Base-by-base conservation (phyloP, 1,140 invertebrate species). In the Dinoponera quadriceps region DNA sequence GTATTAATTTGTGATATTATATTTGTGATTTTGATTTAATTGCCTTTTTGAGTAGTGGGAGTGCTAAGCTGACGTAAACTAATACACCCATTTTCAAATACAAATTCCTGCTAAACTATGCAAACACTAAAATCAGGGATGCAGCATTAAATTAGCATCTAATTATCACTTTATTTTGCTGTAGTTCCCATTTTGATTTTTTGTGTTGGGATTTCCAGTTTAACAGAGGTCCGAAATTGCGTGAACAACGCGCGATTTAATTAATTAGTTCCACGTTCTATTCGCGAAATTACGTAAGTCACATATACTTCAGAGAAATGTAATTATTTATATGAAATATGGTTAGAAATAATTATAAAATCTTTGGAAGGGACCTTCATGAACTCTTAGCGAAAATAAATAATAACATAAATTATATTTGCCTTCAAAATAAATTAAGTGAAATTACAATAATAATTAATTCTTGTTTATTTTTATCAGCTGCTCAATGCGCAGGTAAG, bases 261-360 rank as follows among this genome's bases (percentile, higher is more conserved):
- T 74, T 63, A 0, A 49, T 74, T 29, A 20, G 16, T 27, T 9
- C 20, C 14, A 51, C 18, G 33, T 1, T 60, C 63, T 1, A 22
- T 22, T 63, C 9, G n/a, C 11, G 1, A 38, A 44, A 65, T 20
- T 65, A 44, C 25, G n/a, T 38, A 33, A 63, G 16, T 54, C 51
- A 54, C 4, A 54, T 16, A 54, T 18, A 18, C n/a, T 29, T 33
- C 29, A 33, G 13, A 33, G 29, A 63, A 63, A 20, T 48, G 18
- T 33, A 25, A 74, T 62, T 74, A 74, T 48, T 74, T 48, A 29
- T 5, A 14, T 25, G 0, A 74, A 33, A 14, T 63, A 38, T 38
- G 3, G 57, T 59, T 44, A 44, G 18, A 72, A 38, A 57, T 38
- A 13, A 72, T 4, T 18, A 18, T 33, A 55, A 27, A 55, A 29